Percentiles rank a stretch among this genome's conserved stretches.
phyloP scores from a whole-genome alignment of 2,888 invertebrate species.

The Pyrrhia umbra region DNA sequence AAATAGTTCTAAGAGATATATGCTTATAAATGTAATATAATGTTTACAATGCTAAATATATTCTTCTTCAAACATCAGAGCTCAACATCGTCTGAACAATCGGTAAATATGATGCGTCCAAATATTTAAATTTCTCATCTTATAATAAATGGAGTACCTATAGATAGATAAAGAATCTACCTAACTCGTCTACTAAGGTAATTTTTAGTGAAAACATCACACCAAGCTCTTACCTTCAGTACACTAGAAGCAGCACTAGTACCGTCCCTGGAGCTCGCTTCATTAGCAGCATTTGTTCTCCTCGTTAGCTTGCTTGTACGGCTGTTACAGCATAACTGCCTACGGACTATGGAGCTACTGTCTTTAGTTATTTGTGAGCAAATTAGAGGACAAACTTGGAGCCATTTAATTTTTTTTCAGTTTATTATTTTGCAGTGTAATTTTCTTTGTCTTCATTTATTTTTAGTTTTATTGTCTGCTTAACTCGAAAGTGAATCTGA shows the following conservation, averaged over 20 bases:
- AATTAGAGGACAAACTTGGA: conserved; percentile 10
- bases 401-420: not conserved
- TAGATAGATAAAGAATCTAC: too few species aligned
- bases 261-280: conserved; percentile 47
- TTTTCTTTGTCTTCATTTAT: not conserved
- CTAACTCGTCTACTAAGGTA: too few species aligned
- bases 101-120: too few species aligned
- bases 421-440: conserved; percentile 7
- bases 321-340: conserved; percentile 43
- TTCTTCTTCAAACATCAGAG: too few species aligned
- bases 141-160: too few species aligned
- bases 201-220: not conserved
- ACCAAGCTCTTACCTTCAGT: not conserved
- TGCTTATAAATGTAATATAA: not conserved
- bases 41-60: too few species aligned
- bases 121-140: too few species aligned
- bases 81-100: too few species aligned
- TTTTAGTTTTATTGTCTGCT: conserved; percentile 8
- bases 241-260: not conserved
- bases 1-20: not conserved
- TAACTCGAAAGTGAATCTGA: too few species aligned
- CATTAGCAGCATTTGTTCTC: conserved; percentile 69
- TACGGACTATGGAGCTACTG: not conserved
- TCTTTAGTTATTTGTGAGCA: conserved; percentile 28
- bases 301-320: conserved; percentile 60